Evolutionary conservation across 2,113 vertebrate genomes (phyloP).

Genomic region (Pelobates fuscus): DNA sequence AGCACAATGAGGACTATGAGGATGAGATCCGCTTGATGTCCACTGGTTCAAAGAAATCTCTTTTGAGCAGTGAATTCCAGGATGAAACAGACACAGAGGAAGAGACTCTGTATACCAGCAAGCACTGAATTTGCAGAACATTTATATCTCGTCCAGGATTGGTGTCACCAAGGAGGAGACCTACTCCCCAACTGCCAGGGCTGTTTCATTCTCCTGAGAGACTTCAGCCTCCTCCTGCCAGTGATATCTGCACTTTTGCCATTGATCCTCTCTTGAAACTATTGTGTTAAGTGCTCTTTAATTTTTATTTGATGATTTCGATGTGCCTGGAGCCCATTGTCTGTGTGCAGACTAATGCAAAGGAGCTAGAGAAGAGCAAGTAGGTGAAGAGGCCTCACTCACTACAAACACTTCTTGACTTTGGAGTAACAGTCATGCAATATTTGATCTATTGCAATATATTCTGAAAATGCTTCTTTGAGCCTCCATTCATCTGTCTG

Average conservation of each 20-base stretch:
- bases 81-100: slow-evolving; percentile 98
- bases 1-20: slow-evolving; percentile 92
- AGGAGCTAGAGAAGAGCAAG: neutral
- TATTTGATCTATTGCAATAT: slow-evolving; percentile 37
- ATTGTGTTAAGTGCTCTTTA: slow-evolving; percentile 46
- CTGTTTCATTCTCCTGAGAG: neutral
- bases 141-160: neutral
- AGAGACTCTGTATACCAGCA: slow-evolving; percentile 94
- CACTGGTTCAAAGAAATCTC: slow-evolving; percentile 93
- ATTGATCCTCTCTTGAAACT: slow-evolving; percentile 40
- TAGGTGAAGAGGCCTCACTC: slow-evolving; percentile 7
- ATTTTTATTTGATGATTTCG: slow-evolving; percentile 19
- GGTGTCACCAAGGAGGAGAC: slow-evolving; percentile 11
- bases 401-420: neutral
- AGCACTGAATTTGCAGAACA: slow-evolving; percentile 57
- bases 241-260: slow-evolving; percentile 38
- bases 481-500: slow-evolving; percentile 27
- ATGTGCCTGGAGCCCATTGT: slow-evolving; percentile 21
- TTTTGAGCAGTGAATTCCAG: slow-evolving; percentile 93
- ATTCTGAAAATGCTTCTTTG: slow-evolving; percentile 14
- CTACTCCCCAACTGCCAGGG: neutral
- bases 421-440: neutral
- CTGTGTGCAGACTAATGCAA: slow-evolving; percentile 9
- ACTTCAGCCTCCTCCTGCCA: neutral
- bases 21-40: slow-evolving; percentile 93